These are phyloP conservation scores for Silurus asotus DNA, from an alignment of 2,113 vertebrate species.

Conservation along the genomic window DNA sequence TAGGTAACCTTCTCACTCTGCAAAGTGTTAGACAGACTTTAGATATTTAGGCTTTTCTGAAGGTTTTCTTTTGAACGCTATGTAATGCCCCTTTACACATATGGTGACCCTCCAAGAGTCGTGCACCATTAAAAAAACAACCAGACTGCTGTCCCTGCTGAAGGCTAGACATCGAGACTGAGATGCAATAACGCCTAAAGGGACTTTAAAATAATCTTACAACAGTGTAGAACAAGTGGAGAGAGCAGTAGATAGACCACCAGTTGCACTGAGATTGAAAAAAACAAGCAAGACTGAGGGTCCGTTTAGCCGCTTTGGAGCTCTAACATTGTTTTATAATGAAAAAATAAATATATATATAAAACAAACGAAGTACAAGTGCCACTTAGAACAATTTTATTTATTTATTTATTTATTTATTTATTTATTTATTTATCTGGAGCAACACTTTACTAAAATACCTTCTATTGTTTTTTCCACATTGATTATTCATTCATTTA, in stretches of 20 bases:
- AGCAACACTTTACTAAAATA: not conserved
- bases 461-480: not conserved
- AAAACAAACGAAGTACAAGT: slow-evolving; percentile 64
- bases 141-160: slow-evolving; percentile 37
- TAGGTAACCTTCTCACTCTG: not conserved
- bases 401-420: slow-evolving; percentile 20
- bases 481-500: slow-evolving; percentile 4
- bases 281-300: not conserved
- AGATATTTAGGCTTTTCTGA: slow-evolving; percentile 25
- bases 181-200: slow-evolving; percentile 36
- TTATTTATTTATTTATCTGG: not conserved
- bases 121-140: slow-evolving; percentile 40
- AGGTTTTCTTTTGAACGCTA: slow-evolving; percentile 14
- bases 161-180: slow-evolving; percentile 5
- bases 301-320: slow-evolving; percentile 10
- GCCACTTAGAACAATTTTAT: slow-evolving; percentile 63
- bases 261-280: slow-evolving; percentile 29
- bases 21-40: slow-evolving; percentile 37
- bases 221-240: slow-evolving; percentile 7
- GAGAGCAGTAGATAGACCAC: not conserved
- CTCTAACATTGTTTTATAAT: slow-evolving; percentile 19
- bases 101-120: slow-evolving; percentile 49
- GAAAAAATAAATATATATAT: not conserved
- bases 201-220: slow-evolving; percentile 35
- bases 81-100: slow-evolving; percentile 23